These are phyloP conservation scores for Biston betularia DNA, from an alignment of 2,888 invertebrate species.

Conservation along the genomic window DNA sequence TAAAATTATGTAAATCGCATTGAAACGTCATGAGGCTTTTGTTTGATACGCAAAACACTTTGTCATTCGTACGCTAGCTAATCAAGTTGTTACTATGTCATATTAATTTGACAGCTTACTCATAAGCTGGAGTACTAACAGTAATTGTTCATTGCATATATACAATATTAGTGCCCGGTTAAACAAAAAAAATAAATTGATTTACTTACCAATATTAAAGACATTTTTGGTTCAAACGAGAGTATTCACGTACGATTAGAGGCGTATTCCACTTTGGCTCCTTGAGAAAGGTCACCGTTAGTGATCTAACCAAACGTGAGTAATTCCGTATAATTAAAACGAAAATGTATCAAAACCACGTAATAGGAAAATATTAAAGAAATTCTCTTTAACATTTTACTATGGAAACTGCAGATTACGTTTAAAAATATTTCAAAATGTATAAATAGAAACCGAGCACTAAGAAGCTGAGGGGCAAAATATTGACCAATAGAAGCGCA, in stretches of 20 bases:
- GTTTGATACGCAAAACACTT: constrained; percentile 4
- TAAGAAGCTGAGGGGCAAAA: too few relatives aligned
- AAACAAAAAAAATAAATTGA: not conserved
- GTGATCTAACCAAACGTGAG: too few relatives aligned
- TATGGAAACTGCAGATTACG: too few relatives aligned
- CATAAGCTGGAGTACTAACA: not conserved
- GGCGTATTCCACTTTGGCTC: too few relatives aligned
- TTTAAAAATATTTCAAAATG: not conserved
- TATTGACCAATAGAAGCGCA: too few relatives aligned
- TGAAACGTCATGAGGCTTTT: not conserved
- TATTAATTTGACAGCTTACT: not conserved
- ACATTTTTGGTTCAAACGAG: too few relatives aligned
- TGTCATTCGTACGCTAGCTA: not conserved
- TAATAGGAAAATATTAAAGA: too few relatives aligned
- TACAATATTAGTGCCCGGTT: not conserved
- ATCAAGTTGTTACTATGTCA: not conserved
- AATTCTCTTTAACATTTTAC: too few relatives aligned
- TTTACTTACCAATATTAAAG: not conserved
- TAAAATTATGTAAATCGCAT: not conserved
- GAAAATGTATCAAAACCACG: too few relatives aligned
- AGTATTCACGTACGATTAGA: too few relatives aligned
- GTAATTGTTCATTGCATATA: not conserved
- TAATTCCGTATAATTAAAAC: too few relatives aligned
- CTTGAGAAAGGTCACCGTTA: too few relatives aligned
- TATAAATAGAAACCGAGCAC: not conserved